Conservation (phyloP, 2,797 vertebrate genomes). For the Sternotherus odoratus region DNA sequence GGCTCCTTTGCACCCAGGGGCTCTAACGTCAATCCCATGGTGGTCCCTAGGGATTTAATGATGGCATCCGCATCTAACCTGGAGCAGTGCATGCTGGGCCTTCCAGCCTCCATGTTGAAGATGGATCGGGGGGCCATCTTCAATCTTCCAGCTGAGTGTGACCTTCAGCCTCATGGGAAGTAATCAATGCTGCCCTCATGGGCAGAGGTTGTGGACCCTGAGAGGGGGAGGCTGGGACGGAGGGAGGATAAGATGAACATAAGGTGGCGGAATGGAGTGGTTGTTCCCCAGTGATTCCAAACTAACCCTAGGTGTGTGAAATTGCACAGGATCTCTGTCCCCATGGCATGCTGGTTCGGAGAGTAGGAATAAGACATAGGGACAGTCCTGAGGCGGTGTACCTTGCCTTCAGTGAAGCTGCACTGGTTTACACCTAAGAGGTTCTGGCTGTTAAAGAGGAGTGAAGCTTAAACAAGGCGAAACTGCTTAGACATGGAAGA, state of each 20-base stretch:
- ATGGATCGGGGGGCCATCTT: neutral
- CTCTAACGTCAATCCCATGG: neutral
- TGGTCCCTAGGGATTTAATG: neutral
- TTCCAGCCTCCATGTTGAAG: neutral
- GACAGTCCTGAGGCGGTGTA: neutral
- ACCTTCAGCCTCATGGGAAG: neutral
- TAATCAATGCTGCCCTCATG: neutral
- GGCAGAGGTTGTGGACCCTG: neutral
- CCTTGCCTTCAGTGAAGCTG: neutral
- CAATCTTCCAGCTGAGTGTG: neutral
- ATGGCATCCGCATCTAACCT: neutral
- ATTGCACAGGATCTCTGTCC: neutral
- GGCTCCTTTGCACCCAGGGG: neutral
- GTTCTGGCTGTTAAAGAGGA: neutral
- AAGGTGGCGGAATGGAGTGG: neutral
- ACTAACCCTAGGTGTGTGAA: neutral
- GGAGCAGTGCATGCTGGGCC: neutral
- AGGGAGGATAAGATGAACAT: neutral
- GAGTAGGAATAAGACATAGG: neutral
- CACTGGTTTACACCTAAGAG: neutral
- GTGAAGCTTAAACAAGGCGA: neutral
- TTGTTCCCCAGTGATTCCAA: neutral
- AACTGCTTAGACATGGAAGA: neutral
- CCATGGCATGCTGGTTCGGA: neutral
- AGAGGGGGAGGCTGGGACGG: neutral